phyloP scores from a whole-genome alignment of 1,140 invertebrate species.

The Brachionus paranguensis region DNA sequence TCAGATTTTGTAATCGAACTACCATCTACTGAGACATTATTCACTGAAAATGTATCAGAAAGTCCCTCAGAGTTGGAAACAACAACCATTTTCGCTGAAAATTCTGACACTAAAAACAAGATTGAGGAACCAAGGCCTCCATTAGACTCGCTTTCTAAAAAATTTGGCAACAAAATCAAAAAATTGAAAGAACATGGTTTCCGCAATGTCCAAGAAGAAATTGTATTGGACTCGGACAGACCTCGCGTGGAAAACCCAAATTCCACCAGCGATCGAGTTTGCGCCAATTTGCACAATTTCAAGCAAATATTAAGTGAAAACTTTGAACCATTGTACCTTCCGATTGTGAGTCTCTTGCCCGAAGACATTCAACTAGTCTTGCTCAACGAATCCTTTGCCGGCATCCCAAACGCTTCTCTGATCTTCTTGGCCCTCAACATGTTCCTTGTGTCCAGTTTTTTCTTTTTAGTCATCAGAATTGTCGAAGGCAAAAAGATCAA shows the following conservation, averaged over 20 bases:
- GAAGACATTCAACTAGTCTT: conserved; percentile 10
- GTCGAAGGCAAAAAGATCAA: conserved; percentile 9
- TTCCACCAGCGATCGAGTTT: neutral
- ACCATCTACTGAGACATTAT: neutral
- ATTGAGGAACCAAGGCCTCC: neutral
- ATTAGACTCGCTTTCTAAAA: neutral
- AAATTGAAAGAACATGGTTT: neutral
- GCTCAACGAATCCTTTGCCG: neutral
- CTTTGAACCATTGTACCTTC: conserved; percentile 6
- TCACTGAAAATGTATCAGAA: neutral
- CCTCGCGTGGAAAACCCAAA: neutral
- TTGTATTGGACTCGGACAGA: neutral
- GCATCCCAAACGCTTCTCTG: neutral
- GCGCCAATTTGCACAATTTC: neutral
- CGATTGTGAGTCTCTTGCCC: conserved; percentile 8
- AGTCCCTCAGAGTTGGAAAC: neutral
- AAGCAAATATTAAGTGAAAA: conserved; percentile 13
- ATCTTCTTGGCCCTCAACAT: neutral
- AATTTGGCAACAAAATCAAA: neutral
- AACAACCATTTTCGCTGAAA: neutral
- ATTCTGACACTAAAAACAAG: neutral
- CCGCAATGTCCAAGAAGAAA: neutral
- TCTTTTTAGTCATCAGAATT: neutral
- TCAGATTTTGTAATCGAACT: neutral
- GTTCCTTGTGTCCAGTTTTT: neutral